Evolutionary conservation across 2,113 vertebrate genomes (phyloP).

Genomic region (Thamnaconus septentrionalis): DNA sequence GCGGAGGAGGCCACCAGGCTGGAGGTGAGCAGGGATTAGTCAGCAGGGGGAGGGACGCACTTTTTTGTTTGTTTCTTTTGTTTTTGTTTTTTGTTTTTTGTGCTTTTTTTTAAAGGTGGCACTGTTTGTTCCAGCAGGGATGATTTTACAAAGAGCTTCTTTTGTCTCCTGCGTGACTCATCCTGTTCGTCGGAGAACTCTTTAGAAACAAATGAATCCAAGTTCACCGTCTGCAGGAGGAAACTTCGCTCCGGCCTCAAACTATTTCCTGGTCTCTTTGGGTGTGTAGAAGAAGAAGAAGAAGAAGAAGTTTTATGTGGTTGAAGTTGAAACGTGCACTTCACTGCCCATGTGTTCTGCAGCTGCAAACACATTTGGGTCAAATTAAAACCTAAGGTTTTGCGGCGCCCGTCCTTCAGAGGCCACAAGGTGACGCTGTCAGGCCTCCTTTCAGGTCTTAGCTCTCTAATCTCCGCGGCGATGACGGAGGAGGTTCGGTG

Average conservation of each 20-base stretch:
- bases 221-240: no score
- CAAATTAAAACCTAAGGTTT: no score
- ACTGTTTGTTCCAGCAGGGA: not conserved
- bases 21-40: not conserved
- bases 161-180: constrained; percentile 6
- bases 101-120: constrained; percentile 11
- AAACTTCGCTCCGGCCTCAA: no score
- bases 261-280: no score
- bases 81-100: not conserved
- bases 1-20: constrained; percentile 1
- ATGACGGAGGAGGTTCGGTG: no score
- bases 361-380: no score
- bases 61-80: no score
- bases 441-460: not conserved
- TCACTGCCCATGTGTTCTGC: no score
- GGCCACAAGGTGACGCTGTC: constrained; percentile 10
- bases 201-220: no score
- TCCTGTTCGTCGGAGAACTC: constrained; percentile 1
- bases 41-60: not conserved
- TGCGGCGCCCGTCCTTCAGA: not conserved
- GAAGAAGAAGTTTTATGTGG: no score
- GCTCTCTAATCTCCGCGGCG: not conserved
- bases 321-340: no score
- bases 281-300: no score
- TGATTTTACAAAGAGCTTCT: not conserved